Evolutionary conservation across 2,888 invertebrate species (phyloP), one percentile per base, ranked within the genome.

Genomic region (Drosophila neotestacea): DNA sequence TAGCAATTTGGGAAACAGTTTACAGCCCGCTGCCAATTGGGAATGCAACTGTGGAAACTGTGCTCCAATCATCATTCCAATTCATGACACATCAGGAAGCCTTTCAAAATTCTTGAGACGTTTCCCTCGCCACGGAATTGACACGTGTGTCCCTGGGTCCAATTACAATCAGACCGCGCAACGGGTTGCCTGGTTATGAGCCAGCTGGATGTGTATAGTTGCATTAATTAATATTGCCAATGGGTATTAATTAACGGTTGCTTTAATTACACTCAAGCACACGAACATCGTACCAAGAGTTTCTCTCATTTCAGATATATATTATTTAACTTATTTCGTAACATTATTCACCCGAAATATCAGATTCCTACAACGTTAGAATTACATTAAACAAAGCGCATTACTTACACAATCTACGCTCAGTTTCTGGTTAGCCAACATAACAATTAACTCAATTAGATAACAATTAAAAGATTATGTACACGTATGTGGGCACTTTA

Each of bases 201-300:
- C 16, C 47, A 70, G 65, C 58, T 59, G 70, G 54, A 48, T 42
- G 32, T 10, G 30, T 22, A 34, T 50, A 62, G 61, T 64, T 64
- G 70, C 59, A 79, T 81, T 75, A 80, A 78, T 82, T 75, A 77
- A 71, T 65, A 70, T 66, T 38, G 73, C 75, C 66, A 73, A 73
- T 75, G 73, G 70, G 71, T 68, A 46, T 59, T 77, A 80, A 83
- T 85, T 85, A 78, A 62, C 38, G 61, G 30, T 50, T 55, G 50
- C 55, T 58, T 47, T 82, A 82, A 82, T 83, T 82, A 64, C 22
- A 36, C 27, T 27, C 32, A 1, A 32, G 22, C 54, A 28, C n/a
- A n/a, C n/a, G 6, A 5, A 22, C 22, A 22, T 6, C 5, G 11
- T 22, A 22, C 44, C 10, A 32, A 32, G 34, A 16, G 22, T 16